Evolutionary conservation across 2,888 invertebrate species (phyloP).

Genomic region (Dilophus febrilis): DNA sequence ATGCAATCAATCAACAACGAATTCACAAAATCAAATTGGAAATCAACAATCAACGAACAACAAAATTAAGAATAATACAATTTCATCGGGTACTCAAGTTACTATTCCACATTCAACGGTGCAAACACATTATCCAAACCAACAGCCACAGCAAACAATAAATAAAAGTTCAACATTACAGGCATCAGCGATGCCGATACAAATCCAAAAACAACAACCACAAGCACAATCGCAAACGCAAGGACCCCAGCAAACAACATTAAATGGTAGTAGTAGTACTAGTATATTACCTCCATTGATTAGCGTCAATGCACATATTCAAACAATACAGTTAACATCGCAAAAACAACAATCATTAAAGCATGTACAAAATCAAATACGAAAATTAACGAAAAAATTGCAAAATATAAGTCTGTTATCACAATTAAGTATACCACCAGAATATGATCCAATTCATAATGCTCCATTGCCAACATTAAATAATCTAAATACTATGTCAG

Average conservation of each 20-base stretch:
- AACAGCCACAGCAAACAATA: slow-evolving; percentile 10
- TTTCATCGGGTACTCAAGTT: slow-evolving; percentile 1
- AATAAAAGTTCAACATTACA: slow-evolving; percentile 11
- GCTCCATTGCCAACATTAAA: slow-evolving; percentile 25
- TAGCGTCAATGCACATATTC: slow-evolving; percentile 33
- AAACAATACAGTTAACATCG: slow-evolving; percentile 54
- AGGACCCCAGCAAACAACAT: slow-evolving; percentile 1
- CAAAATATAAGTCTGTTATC: slow-evolving; percentile 27
- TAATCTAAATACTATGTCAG: slow-evolving; percentile 29
- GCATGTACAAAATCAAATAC: slow-evolving; percentile 50
- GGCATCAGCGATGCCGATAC: slow-evolving; percentile 11
- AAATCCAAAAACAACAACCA: slow-evolving; percentile 5
- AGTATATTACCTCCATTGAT: slow-evolving; percentile 15
- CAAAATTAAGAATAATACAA: slow-evolving; percentile 6
- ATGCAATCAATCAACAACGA: no score
- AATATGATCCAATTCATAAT: slow-evolving; percentile 24
- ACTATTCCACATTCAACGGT: slow-evolving; percentile 6
- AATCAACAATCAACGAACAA: slow-evolving; percentile 10
- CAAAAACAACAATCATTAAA: slow-evolving; percentile 52
- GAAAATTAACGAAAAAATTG: slow-evolving; percentile 39
- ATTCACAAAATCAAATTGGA: no score
- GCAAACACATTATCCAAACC: slow-evolving; percentile 13
- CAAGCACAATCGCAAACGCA: background rate
- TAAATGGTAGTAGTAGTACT: no score
- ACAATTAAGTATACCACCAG: slow-evolving; percentile 23